Base-by-base conservation (phyloP, 1,140 invertebrate genomes). In the Drosophila grimshawi region DNA sequence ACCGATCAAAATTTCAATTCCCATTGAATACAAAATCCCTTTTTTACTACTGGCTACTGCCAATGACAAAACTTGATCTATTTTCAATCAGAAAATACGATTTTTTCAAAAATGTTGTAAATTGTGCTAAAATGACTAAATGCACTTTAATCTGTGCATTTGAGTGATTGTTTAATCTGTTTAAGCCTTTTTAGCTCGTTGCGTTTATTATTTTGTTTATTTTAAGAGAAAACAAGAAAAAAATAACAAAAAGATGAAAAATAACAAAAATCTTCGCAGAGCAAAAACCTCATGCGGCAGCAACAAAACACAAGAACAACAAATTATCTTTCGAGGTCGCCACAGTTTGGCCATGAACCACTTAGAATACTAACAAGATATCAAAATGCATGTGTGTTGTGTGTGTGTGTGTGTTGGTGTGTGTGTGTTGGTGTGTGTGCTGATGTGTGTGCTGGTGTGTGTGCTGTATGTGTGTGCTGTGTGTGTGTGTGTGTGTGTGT, bases 341-440 rank as follows among this genome's bases (percentile, higher is more conserved):
- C 30, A 51, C 41, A 29, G 51, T 73, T 45, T 72, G 79, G 75
- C 81, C 81, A 33, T 86, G 81, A 86, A 86, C 82, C 70, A 48
- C 70, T 80, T 65, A 73, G 68, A 48, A 69, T 39, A 46, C 39
- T 32, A 39, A 10, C 39, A 30, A 62, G 33, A 49, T 29, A 41
- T 55, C 10, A 32, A 32, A 1, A 19, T 19, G 19, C 19, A 19
- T 19, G 27, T 8, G 6, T 19, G 19, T 19, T 19, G 19, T 19
- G 19, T 19, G 19, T 19, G 19, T 19, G 19, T 19, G 19, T 19
- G 19, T 19, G 19, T 19, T 19, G 19, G n/a, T 27, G 39, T 27
- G 5, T 64, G 37, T 27, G 11, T 70, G 45, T 30, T n/a, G n/a
- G 10, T 5, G 48, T 62, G 48, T 51, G 43, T 57, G 59, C n/a